phyloP scores from a whole-genome alignment of 2,113 vertebrate genomes.

The Engraulis encrasicolus region DNA sequence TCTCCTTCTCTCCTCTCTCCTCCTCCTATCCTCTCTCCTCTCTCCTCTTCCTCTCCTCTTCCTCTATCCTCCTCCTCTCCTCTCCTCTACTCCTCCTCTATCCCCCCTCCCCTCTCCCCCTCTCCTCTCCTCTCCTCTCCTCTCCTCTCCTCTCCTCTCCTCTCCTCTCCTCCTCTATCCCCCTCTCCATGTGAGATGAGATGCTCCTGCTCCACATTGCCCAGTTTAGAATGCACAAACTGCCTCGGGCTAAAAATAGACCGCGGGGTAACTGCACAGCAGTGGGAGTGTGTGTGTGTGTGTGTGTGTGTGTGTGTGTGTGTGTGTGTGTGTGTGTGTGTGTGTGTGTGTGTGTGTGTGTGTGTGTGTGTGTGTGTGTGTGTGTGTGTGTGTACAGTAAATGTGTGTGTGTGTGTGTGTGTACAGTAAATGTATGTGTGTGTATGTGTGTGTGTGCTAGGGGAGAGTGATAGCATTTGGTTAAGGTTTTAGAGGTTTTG shows the following conservation, averaged over 20 bases:
- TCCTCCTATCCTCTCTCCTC: too few species aligned
- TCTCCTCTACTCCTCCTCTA: too few species aligned
- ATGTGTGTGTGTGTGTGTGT: neutral
- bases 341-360: neutral
- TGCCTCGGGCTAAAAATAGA: constrained; percentile 53
- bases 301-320: too few species aligned
- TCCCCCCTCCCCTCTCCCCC: too few species aligned
- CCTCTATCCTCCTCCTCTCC: too few species aligned
- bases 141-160: too few species aligned
- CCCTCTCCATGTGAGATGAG: constrained; percentile 22
- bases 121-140: too few species aligned
- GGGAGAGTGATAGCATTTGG: constrained; percentile 40
- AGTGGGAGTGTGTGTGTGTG: neutral
- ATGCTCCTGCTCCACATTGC: constrained; percentile 41
- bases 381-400: neutral
- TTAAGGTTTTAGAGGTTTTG: constrained; percentile 42
- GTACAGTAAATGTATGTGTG: neutral
- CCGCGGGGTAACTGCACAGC: constrained; percentile 36
- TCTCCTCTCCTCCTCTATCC: constrained; percentile 1
- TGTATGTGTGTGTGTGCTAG: constrained; percentile 19
- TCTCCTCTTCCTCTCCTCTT: too few species aligned
- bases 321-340: too few species aligned
- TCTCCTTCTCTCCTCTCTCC: too few species aligned
- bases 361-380: neutral
- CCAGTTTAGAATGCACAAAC: constrained; percentile 50